Evolutionary conservation across 2,113 vertebrate species (phyloP), one percentile per base, ranked within the genome.

Genomic region (Sebastes schlegelii): DNA sequence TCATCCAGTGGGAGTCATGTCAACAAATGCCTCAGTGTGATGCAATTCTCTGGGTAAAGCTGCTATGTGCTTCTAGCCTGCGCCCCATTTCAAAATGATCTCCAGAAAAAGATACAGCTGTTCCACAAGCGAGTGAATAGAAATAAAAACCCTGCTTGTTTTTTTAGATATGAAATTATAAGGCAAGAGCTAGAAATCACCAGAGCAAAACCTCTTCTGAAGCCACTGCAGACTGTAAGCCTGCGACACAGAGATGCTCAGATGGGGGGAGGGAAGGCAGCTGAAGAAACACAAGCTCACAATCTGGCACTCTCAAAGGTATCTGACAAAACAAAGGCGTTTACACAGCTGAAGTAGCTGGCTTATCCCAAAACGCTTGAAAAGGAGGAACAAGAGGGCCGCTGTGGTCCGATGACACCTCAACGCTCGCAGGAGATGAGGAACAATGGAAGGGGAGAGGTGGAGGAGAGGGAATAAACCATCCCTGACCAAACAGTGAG

Each of bases 231-330:
- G 58, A 34, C 26, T 70, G 65, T 68, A 84, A 46, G 14, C 49
- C 65, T 80, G 54, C 4, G 43, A 72, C 66, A 68, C 46, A 62
- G 60, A 71, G 57, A 85, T 72, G 67, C 21, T 73, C 52, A 42
- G 57, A 83, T 11, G 17, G 42, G 62, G 40, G 58, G 5, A 57
- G 55, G n/a, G 23, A 17, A 26, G 42, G 73, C 91, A 91, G 91
- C 92, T 92, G 90, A 91, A 70, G 75, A 89, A 92, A 92, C 90
- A 92, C 88, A 55, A 82, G 71, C 78, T 71, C 74, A 77, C 75
- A 78, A 83, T 86, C 79, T 70, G 77, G 67, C 75, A 21, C 72
- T 80, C 80, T 88, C 79, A 23, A 87, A 90, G 89, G 87, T 92
- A 91, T 66, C 77, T 52, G 89, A 87, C 79, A 83, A 86, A 92